Base-by-base conservation (phyloP, 2,888 invertebrate genomes). In the Microctonus hyperodae region DNA sequence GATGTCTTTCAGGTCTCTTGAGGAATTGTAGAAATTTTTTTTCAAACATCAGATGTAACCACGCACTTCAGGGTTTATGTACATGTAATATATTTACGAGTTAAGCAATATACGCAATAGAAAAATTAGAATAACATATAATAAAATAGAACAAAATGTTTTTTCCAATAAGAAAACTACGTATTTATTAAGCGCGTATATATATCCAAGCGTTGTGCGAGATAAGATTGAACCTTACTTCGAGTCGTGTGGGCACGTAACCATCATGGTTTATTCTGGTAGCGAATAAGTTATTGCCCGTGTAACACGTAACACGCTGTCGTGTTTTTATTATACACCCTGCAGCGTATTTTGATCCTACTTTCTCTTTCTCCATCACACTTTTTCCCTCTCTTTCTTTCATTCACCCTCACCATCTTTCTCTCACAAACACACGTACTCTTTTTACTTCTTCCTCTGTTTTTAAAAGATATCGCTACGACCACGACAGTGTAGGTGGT, bases 241-340 rank as follows among this genome's bases (percentile, higher is more conserved):
- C 64, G 66, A 67, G 62, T 62, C 57, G 62, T 67, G 67, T 67
- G 67, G 62, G 62, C 67, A 67, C 62, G 57, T 67, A 62, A 67
- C 67, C 62, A 67, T 67, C 67, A 67, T 67, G 67, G 67, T 67
- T 67, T 67, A 67, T 67, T 67, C 67, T 67, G 67, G 67, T 67
- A 67, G 62, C 67, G 67, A 67, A 50, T 67, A 67, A 67, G 61
- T 67, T 67, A 67, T 67, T 67, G 67, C 62, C 57, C 58, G 58
- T 62, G 67, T 63, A 67, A 62, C 58, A 67, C 67, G 65, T 65
- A 62, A 62, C 67, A 62, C 62, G 62, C 62, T 57, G 53, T 33
- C 50, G 53, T 67, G 35, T 53, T 62, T 53, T 62, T 62, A 51
- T 62, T 62, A 53, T 62, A 53, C 40, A 25, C 35, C 53, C 51